Evolutionary conservation across 2,888 invertebrate species (phyloP).

Genomic region (Allygus modestus): DNA sequence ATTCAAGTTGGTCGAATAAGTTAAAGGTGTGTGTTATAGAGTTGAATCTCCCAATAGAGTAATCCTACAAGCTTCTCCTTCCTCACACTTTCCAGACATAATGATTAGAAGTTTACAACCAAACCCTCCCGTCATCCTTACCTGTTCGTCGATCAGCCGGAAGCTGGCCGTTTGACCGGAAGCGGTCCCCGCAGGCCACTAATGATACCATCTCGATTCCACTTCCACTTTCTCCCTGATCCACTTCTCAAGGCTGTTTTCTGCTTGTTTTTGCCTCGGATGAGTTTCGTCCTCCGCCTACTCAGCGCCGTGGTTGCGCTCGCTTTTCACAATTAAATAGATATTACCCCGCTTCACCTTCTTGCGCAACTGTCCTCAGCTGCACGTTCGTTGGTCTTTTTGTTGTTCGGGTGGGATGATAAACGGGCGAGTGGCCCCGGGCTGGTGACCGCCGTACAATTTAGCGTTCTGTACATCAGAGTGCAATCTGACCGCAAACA

Average conservation of each 20-base stretch:
- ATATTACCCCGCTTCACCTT: constrained; percentile 46
- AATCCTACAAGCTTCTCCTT: not conserved
- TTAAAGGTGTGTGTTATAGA: no score
- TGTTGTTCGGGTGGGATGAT: constrained; percentile 45
- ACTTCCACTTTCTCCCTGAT: constrained; percentile 55
- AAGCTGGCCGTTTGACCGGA: constrained; percentile 30
- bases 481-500: constrained; percentile 3
- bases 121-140: not conserved
- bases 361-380: constrained; percentile 17
- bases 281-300: constrained; percentile 26
- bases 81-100: constrained; percentile 7
- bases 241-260: constrained; percentile 54
- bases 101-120: not conserved
- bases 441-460: not conserved
- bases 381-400: constrained; percentile 14
- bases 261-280: constrained; percentile 52
- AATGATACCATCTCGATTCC: constrained; percentile 54
- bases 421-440: not conserved
- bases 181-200: constrained; percentile 33
- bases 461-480: not conserved
- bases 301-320: not conserved
- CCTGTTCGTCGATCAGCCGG: constrained; percentile 19
- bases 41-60: no score
- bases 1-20: no score
- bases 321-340: constrained; percentile 53